These are phyloP conservation scores for Ommatoiulus sabulosus DNA, from an alignment of 2,888 invertebrate species.

Conservation along the genomic window DNA sequence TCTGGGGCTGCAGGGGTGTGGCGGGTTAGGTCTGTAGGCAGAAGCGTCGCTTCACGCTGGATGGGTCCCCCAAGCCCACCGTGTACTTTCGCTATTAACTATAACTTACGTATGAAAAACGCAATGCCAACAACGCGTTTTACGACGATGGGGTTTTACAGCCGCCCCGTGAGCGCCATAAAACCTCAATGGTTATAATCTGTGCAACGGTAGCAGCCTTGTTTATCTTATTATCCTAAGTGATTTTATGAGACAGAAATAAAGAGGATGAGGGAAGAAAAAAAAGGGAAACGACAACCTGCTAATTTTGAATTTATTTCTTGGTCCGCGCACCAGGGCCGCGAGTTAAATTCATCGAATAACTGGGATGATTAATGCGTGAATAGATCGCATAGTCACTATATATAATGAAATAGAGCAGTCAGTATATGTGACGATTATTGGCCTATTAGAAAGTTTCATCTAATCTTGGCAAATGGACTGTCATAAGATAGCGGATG, in stretches of 20 bases:
- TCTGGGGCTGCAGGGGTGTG: not conserved
- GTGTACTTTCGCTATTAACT: not conserved
- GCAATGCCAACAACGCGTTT: not conserved
- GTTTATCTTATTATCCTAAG: constrained; percentile 19
- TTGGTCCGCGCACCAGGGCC: too few relatives aligned
- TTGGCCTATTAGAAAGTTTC: too few relatives aligned
- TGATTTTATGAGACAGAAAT: constrained; percentile 19
- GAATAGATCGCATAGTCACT: too few relatives aligned
- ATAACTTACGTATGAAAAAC: constrained; percentile 18
- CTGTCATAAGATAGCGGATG: too few relatives aligned
- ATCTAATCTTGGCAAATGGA: too few relatives aligned
- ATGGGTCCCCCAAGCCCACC: constrained; percentile 10
- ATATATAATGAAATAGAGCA: too few relatives aligned
- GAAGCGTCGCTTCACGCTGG: not conserved
- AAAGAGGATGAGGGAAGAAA: not conserved
- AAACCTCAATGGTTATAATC: constrained; percentile 19
- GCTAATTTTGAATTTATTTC: not conserved
- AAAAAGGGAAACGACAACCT: not conserved
- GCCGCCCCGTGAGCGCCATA: constrained; percentile 19
- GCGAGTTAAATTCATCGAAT: too few relatives aligned
- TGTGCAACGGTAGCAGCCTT: constrained; percentile 10
- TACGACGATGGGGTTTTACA: constrained; percentile 19
- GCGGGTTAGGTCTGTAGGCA: not conserved
- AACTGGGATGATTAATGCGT: too few relatives aligned
- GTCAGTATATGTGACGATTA: too few relatives aligned